Evolutionary conservation across 2,113 vertebrate species (phyloP).

Genomic region (Actenoides lindsayi): DNA sequence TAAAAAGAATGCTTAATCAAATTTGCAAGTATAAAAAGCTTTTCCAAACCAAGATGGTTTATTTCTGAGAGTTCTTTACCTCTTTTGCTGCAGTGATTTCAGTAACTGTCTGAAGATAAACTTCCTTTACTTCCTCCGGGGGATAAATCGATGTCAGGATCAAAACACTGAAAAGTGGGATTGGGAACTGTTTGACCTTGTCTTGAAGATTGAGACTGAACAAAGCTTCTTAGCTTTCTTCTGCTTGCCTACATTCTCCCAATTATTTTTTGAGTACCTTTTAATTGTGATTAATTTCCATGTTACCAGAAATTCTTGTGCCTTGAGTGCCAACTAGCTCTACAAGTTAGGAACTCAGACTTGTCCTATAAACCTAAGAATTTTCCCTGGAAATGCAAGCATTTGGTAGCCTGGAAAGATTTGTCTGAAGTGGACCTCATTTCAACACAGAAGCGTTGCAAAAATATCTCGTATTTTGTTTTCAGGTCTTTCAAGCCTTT

Average conservation of each 20-base stretch:
- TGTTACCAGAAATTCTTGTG: not conserved
- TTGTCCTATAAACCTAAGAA: not conserved
- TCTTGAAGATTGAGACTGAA: not conserved
- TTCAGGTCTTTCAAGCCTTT: not conserved
- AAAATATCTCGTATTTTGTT: not conserved
- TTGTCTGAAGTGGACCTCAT: not conserved
- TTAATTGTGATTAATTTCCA: not conserved
- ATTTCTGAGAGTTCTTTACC: not conserved
- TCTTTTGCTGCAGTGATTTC: not conserved
- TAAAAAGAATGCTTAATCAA: not conserved
- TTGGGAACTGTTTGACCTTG: not conserved
- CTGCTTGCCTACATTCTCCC: not conserved
- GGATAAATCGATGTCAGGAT: constrained; percentile 1
- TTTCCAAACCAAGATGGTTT: not conserved
- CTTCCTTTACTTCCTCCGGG: not conserved
- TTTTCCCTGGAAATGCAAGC: not conserved
- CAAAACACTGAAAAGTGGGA: not conserved
- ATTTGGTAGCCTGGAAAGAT: not conserved
- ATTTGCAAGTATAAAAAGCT: not conserved
- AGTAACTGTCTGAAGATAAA: not conserved
- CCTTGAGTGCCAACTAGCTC: not conserved
- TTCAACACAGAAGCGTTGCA: not conserved
- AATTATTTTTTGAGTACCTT: not conserved
- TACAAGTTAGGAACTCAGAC: not conserved
- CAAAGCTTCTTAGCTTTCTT: not conserved